Percentiles rank a stretch among this genome's conserved stretches.
Conservation (phyloP, 2,888 invertebrate species). For the Saturnia japonica region DNA sequence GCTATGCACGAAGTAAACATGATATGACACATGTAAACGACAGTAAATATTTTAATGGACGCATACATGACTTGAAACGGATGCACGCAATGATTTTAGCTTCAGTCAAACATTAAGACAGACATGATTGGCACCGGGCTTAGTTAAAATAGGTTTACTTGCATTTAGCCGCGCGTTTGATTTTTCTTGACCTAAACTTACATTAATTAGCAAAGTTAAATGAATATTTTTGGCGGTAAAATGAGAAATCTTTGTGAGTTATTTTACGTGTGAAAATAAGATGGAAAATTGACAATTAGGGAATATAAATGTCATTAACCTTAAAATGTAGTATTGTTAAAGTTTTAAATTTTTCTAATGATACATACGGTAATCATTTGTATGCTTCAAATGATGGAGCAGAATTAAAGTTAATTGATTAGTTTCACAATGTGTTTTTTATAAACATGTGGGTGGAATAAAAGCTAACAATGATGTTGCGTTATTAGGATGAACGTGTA, state of each 20-base stretch:
- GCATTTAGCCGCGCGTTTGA: background rate
- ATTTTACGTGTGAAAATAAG: background rate
- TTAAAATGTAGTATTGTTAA: background rate
- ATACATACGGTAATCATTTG: background rate
- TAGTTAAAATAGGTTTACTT: background rate
- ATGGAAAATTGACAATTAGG: background rate
- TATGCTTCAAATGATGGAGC: slow-evolving; percentile 8
- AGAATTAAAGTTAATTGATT: slow-evolving; percentile 20
- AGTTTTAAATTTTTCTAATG: background rate
- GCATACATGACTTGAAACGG: slow-evolving; percentile 62
- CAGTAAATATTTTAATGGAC: slow-evolving; percentile 65
- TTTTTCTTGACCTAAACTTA: background rate
- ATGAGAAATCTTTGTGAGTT: background rate
- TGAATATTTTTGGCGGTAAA: background rate
- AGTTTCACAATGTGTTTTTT: slow-evolving; percentile 31
- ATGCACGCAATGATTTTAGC: slow-evolving; percentile 57
- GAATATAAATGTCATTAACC: no score
- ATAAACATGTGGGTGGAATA: slow-evolving; percentile 69
- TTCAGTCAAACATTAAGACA: slow-evolving; percentile 35
- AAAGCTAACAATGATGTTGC: slow-evolving; percentile 64
- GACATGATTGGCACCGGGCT: background rate
- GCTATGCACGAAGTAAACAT: slow-evolving; percentile 67
- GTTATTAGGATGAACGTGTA: slow-evolving; percentile 59
- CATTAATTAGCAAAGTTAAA: background rate
- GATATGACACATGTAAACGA: slow-evolving; percentile 59